Evolutionary conservation across 2,113 vertebrate genomes (phyloP).

Genomic region (Gracilinanus agilis): DNA sequence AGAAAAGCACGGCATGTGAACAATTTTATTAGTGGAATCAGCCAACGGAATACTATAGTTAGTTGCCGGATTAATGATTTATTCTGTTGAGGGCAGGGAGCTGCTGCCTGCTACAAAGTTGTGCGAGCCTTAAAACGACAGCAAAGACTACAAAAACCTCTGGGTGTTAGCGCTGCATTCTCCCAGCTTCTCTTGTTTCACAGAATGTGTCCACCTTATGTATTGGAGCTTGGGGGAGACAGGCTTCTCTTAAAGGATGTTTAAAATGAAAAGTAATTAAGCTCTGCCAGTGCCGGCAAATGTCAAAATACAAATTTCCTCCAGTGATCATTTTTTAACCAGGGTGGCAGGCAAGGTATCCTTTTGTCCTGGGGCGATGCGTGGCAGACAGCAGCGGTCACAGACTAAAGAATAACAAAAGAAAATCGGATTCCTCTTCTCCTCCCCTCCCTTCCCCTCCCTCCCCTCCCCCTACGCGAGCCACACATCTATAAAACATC

Average conservation of each 20-base stretch:
- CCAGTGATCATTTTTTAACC: constrained; percentile 58
- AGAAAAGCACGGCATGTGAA: not conserved
- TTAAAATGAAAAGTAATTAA: constrained; percentile 70
- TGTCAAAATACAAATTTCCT: constrained; percentile 56
- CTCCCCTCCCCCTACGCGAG: not conserved
- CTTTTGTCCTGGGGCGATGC: constrained; percentile 41
- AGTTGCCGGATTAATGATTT: constrained; percentile 10
- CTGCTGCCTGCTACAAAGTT: not conserved
- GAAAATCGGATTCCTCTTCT: constrained; percentile 33
- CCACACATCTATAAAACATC: constrained; percentile 49
- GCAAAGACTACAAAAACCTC: not conserved
- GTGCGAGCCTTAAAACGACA: constrained; percentile 5
- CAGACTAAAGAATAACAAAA: not conserved
- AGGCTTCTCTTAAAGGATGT: constrained; percentile 55
- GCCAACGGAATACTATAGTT: not conserved
- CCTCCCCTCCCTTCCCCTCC: not conserved
- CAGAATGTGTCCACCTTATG: not conserved
- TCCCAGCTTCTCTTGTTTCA: not conserved
- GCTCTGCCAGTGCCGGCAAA: constrained; percentile 66
- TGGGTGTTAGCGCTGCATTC: not conserved
- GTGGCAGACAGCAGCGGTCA: constrained; percentile 15
- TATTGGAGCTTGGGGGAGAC: not conserved
- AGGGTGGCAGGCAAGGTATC: constrained; percentile 31
- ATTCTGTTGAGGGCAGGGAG: constrained; percentile 3
- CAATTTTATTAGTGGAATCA: constrained; percentile 38